Base-by-base conservation (phyloP, 2,888 invertebrate genomes). In the Chirona hameri region DNA sequence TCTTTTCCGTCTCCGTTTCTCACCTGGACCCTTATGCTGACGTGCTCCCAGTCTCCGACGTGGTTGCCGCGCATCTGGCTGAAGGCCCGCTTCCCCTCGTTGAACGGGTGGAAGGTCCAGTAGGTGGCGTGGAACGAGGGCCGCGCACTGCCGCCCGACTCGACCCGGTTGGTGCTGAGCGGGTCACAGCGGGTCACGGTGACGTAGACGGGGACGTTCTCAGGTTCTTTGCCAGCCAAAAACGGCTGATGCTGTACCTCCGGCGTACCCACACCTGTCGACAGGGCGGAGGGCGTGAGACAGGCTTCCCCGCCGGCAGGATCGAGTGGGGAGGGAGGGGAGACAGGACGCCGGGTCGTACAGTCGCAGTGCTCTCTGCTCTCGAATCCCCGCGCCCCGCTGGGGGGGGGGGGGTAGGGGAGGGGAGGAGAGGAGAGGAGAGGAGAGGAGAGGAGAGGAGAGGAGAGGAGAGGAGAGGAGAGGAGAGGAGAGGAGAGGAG, bases 61-160 rank as follows among this genome's bases (percentile, higher is more conserved):
- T 85, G 85, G 81, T 84, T 84, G 15, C 85, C 85, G 39, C 83
- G 80, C 65, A 83, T 81, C 52, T 72, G 83, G 31, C 84, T 81
- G 24, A 85, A 83, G 82, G 91, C 87, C 82, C 89, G 88, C 87
- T 91, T 91, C 85, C 91, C 91, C 87, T 92, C 90, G 87, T 92
- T 92, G 87, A 91, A 93, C 7, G 93, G 92, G 88, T 91, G 92
- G 87, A 92, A 93, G 88, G 91, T 90, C 92, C 92, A 92, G 88
- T 92, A 93, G 84, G 91, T 92, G 76, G 92, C 91, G 87, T 92
- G 91, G 87, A 92, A 85, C 29, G 52, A 29, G 46, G 76, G 46
- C 46, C 24, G 24, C 76, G 39, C 46, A 24, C 7, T 39, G 5
- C 39, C 69, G 69, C 27, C 65, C n/a, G n/a, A 1, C 18, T 24